phyloP scores from a whole-genome alignment of 2,113 vertebrate genomes.

The Tupaia chinensis region DNA sequence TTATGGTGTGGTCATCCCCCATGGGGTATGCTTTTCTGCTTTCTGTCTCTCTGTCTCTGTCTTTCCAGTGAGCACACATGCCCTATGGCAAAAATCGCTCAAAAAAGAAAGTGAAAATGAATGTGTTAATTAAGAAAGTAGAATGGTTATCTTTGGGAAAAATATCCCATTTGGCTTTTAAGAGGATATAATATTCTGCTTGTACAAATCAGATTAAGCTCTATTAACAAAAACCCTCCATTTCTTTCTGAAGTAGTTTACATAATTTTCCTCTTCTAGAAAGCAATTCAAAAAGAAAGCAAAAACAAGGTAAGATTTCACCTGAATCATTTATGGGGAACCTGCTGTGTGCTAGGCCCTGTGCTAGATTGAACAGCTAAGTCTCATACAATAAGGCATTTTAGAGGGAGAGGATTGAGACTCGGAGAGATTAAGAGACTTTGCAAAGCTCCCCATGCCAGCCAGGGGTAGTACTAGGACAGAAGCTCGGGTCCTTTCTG shows the following conservation, averaged over 20 bases:
- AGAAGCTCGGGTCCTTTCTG: not conserved
- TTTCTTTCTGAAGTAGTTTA: not conserved
- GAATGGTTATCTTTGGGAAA: not conserved
- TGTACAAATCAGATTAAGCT: slow-evolving; percentile 7
- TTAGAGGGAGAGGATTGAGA: not conserved
- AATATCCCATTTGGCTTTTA: slow-evolving; percentile 9
- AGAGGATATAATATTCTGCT: not conserved
- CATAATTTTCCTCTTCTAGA: not conserved
- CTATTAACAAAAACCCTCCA: not conserved
- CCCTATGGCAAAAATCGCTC: no score
- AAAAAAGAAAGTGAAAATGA: not conserved
- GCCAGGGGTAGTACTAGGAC: not conserved
- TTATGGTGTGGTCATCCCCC: no score
- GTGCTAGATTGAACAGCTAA: not conserved
- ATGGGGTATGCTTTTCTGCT: no score
- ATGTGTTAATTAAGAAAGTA: not conserved
- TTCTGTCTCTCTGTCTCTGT: no score
- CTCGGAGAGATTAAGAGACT: not conserved
- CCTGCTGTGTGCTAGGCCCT: not conserved
- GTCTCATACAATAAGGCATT: not conserved
- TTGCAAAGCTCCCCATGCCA: not conserved
- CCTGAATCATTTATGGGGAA: not conserved
- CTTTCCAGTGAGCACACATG: no score
- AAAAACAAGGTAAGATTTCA: slow-evolving; percentile 21
- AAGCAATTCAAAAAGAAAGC: not conserved